Percentiles rank a stretch among this genome's conserved stretches.
Conservation (phyloP, 2,113 vertebrate species). For the Anguilla rostrata region DNA sequence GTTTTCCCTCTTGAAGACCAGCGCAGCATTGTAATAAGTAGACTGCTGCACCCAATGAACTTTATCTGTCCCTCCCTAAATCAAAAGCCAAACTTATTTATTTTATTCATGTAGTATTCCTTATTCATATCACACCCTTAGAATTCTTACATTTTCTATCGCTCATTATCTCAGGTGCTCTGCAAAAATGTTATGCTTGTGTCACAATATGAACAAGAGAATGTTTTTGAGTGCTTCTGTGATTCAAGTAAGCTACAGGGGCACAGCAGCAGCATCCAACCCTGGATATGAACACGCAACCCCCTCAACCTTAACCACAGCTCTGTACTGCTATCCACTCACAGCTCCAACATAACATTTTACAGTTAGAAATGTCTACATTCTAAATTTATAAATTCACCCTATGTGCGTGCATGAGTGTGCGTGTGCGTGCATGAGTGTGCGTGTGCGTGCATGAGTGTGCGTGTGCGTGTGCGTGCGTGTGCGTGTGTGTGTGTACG, state of each 20-base stretch:
- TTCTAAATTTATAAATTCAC: constrained; percentile 43
- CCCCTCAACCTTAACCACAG: not conserved
- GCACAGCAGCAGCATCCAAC: not conserved
- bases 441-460: too few relatives aligned
- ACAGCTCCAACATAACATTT: not conserved
- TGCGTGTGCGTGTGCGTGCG: too few relatives aligned
- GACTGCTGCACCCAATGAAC: not conserved
- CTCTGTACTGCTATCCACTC: not conserved
- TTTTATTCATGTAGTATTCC: not conserved
- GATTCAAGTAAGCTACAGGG: not conserved
- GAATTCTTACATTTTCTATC: not conserved
- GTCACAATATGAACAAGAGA: too few relatives aligned
- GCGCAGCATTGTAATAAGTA: not conserved
- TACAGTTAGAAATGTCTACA: constrained; percentile 39
- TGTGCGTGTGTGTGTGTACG: too few relatives aligned
- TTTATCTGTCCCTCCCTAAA: not conserved
- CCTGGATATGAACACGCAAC: not conserved
- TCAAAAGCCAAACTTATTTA: not conserved
- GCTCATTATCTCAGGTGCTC: not conserved
- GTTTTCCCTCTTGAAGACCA: not conserved
- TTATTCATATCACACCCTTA: not conserved
- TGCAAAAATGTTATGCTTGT: not conserved
- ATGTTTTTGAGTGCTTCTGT: not conserved
- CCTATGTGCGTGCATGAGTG: constrained; percentile 55
- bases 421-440: constrained; percentile 33